These are phyloP conservation scores for Seriola rivoliana DNA, from an alignment of 2,113 vertebrate species.

Conservation along the genomic window DNA sequence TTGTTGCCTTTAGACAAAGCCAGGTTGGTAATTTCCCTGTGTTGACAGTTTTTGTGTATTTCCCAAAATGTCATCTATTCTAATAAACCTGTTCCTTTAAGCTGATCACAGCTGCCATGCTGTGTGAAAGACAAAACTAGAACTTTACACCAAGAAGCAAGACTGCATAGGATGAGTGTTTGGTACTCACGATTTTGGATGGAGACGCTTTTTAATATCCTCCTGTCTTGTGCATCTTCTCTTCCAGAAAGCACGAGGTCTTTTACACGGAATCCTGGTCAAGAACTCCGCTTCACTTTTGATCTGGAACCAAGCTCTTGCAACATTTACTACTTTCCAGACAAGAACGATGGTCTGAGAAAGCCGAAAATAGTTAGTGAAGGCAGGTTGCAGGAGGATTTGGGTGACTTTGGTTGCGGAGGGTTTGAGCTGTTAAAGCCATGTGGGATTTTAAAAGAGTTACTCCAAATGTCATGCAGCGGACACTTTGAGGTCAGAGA, in stretches of 20 bases:
- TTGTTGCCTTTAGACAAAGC: neutral
- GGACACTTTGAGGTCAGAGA: slow-evolving; percentile 45
- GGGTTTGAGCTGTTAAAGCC: neutral
- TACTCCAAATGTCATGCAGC: neutral
- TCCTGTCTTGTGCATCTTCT: slow-evolving; percentile 1
- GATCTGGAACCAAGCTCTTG: slow-evolving; percentile 1
- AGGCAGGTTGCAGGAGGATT: neutral
- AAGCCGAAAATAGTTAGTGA: neutral
- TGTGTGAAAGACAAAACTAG: neutral
- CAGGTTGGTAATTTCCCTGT: no score
- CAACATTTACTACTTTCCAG: slow-evolving; percentile 51
- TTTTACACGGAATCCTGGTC: rapidly evolving
- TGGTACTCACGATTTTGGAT: neutral
- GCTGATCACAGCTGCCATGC: neutral
- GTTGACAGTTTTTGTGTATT: neutral
- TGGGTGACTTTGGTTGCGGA: neutral
- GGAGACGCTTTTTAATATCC: neutral
- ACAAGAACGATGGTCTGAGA: rapidly evolving
- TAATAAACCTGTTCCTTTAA: neutral
- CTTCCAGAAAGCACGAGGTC: neutral
- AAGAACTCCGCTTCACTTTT: rapidly evolving
- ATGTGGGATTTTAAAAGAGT: slow-evolving; percentile 4
- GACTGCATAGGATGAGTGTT: neutral
- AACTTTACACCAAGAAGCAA: no score
- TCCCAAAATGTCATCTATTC: neutral